phyloP scores from a whole-genome alignment of 2,113 vertebrate genomes.

The Mesocricetus auratus region DNA sequence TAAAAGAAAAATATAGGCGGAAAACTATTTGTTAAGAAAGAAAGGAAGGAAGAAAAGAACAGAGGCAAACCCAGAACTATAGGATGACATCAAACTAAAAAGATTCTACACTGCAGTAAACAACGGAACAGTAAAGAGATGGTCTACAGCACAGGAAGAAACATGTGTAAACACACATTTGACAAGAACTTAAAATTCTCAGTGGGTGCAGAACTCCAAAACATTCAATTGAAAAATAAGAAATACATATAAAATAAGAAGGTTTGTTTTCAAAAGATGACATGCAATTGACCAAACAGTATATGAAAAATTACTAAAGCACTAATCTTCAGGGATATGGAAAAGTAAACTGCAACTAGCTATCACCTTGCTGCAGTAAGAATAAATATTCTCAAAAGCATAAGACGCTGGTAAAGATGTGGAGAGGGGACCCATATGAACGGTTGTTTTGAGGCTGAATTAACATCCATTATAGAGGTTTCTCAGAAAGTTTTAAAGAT shows the following conservation, averaged over 20 bases:
- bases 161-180: neutral
- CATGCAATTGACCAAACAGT: neutral
- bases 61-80: neutral
- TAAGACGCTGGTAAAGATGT: neutral
- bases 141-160: neutral
- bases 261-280: neutral
- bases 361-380: neutral
- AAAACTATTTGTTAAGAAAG: neutral
- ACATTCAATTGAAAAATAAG: neutral
- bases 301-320: neutral
- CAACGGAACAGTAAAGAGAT: neutral
- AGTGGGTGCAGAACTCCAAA: neutral
- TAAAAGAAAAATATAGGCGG: neutral
- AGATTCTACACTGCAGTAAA: neutral
- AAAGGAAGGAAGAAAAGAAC: neutral
- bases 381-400: neutral
- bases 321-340: neutral
- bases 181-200: neutral
- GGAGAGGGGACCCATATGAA: neutral
- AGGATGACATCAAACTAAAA: neutral
- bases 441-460: neutral
- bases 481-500: neutral
- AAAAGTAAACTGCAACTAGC: neutral
- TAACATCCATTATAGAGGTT: neutral
- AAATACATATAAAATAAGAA: neutral